Percentiles rank a stretch among this genome's conserved stretches.
Conservation (phyloP, 2,888 invertebrate species). For the Erpobdella octoculata region DNA sequence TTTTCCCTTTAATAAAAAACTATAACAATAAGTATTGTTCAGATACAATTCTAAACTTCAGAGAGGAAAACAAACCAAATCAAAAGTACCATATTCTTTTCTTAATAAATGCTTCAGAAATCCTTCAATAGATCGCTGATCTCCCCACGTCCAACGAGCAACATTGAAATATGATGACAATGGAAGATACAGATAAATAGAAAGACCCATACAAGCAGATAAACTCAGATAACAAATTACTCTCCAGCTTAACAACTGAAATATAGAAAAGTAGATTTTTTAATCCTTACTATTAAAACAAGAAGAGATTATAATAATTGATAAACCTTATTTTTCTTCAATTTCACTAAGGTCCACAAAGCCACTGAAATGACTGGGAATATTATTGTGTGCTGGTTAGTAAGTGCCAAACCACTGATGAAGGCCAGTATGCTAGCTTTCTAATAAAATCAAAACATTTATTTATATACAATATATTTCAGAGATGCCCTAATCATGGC, state of each 20-base stretch:
- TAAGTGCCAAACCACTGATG: constrained; percentile 45
- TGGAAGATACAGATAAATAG: constrained; percentile 47
- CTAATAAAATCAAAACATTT: constrained; percentile 36
- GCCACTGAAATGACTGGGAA: constrained; percentile 43
- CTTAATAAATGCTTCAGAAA: constrained; percentile 46
- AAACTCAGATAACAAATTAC: constrained; percentile 20
- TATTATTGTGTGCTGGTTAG: constrained; percentile 49
- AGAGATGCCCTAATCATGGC: not conserved
- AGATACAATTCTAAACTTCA: not conserved
- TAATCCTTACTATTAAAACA: too few relatives aligned
- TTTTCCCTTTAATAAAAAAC: constrained; percentile 39
- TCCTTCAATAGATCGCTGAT: constrained; percentile 44
- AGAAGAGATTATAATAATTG: too few relatives aligned
- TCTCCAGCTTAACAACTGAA: constrained; percentile 3
- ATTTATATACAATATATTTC: not conserved
- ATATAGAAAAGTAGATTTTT: not conserved
- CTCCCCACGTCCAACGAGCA: constrained; percentile 50
- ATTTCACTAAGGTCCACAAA: constrained; percentile 41
- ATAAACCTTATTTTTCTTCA: constrained; percentile 34
- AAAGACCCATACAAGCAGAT: constrained; percentile 39
- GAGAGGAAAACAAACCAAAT: constrained; percentile 40
- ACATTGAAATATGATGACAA: constrained; percentile 40
- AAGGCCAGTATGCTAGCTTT: constrained; percentile 42
- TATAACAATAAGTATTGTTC: not conserved
- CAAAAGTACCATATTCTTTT: constrained; percentile 48